phyloP scores from a whole-genome alignment of 2,888 invertebrate genomes.

The Melieria crassipennis region DNA sequence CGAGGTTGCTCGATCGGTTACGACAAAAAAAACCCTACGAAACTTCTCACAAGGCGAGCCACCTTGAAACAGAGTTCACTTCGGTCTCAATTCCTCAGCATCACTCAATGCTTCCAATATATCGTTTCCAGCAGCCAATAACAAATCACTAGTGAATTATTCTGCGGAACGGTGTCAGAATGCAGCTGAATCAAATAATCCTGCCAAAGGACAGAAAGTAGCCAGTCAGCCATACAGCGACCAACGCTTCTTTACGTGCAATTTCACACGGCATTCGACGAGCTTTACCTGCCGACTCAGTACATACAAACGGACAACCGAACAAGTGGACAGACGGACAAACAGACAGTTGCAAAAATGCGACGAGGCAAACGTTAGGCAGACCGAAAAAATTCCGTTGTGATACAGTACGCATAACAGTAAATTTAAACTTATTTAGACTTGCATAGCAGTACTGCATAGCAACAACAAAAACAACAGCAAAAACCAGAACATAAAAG shows the following conservation, averaged over 20 bases:
- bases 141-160: too few species aligned
- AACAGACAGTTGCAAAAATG: not conserved
- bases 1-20: too few species aligned
- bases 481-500: too few species aligned
- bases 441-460: not conserved
- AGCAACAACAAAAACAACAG: slow-evolving; percentile 9
- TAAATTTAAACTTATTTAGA: slow-evolving; percentile 46
- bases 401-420: slow-evolving; percentile 38
- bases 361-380: slow-evolving; percentile 13
- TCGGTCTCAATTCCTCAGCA: too few species aligned
- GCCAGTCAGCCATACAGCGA: slow-evolving; percentile 2
- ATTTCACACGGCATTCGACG: slow-evolving; percentile 46
- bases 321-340: slow-evolving; percentile 1
- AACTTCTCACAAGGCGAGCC: too few species aligned
- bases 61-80: too few species aligned
- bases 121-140: too few species aligned
- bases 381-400: slow-evolving; percentile 38
- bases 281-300: slow-evolving; percentile 24
- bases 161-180: too few species aligned
- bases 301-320: slow-evolving; percentile 9
- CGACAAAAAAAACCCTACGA: too few species aligned
- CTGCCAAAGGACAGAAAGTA: not conserved
- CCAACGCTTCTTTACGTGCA: slow-evolving; percentile 47
- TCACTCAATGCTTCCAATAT: too few species aligned
- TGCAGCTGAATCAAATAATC: too few species aligned